phyloP scores from a whole-genome alignment of 2,888 invertebrate species.

The Callinectes sapidus region DNA sequence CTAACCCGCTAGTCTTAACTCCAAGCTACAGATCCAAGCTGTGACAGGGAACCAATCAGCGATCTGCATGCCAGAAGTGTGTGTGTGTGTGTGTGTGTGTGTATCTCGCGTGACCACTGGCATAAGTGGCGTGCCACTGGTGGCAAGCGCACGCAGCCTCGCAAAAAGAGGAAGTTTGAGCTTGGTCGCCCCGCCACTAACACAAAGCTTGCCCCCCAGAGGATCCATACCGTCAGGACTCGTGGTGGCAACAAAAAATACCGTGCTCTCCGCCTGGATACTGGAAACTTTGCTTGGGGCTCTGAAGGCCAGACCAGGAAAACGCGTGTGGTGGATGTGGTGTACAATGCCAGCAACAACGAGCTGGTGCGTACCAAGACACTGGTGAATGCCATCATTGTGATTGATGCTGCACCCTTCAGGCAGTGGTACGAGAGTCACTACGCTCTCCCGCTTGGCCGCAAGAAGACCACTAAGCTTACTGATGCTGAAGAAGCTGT shows the following conservation, averaged over 20 bases:
- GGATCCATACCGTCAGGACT: constrained; percentile 96
- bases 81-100: too few relatives aligned
- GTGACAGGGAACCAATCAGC: too few relatives aligned
- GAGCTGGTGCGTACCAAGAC: constrained; percentile 99
- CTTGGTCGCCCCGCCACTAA: constrained; percentile 99
- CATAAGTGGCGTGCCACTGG: constrained; percentile 99
- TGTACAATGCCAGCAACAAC: constrained; percentile 99
- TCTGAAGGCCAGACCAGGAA: constrained; percentile 95
- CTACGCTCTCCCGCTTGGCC: constrained; percentile 94
- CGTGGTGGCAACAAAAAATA: constrained; percentile 97
- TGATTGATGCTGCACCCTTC: constrained; percentile 98
- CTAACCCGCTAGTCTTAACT: too few relatives aligned
- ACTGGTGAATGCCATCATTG: constrained; percentile 96
- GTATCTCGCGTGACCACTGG: constrained; percentile 99
- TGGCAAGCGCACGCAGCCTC: constrained; percentile 96
- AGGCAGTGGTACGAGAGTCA: constrained; percentile 99
- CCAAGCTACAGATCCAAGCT: too few relatives aligned
- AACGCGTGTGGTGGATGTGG: constrained; percentile 99
- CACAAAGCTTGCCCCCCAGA: constrained; percentile 95
- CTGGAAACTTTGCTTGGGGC: constrained; percentile 99
- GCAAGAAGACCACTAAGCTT: constrained; percentile 97
- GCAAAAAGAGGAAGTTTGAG: constrained; percentile 99
- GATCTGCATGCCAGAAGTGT: too few relatives aligned
- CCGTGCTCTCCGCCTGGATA: constrained; percentile 96
- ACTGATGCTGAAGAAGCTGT: constrained; percentile 96